phyloP scores from a whole-genome alignment of 1,140 invertebrate genomes.

The Calosoma granatense region DNA sequence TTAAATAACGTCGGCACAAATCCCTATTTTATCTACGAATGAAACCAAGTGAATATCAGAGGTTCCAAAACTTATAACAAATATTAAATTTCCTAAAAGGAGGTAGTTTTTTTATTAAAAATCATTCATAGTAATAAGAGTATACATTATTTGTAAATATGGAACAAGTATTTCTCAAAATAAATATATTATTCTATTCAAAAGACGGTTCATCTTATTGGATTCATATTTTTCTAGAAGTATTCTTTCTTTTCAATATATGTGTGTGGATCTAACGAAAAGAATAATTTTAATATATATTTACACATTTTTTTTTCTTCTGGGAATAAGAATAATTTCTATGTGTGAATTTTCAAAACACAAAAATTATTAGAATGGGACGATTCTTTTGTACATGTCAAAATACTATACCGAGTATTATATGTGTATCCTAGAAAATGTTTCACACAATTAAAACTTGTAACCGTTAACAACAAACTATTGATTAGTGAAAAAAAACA shows the following conservation, averaged over 20 bases:
- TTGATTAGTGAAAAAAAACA: no score
- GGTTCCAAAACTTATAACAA: no score
- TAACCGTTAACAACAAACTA: no score
- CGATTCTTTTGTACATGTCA: background rate
- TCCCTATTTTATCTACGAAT: no score
- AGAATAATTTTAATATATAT: background rate
- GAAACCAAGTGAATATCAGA: no score
- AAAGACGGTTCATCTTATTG: background rate
- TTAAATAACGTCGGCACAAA: no score
- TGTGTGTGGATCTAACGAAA: background rate
- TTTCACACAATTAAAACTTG: no score
- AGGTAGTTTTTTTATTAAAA: constrained; percentile 8
- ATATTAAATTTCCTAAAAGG: background rate
- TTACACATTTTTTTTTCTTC: background rate
- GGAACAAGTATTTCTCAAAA: constrained; percentile 3
- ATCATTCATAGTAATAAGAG: background rate
- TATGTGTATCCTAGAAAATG: no score
- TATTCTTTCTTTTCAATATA: no score
- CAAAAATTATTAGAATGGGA: background rate
- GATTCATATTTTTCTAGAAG: background rate
- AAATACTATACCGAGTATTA: no score
- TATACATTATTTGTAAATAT: constrained; percentile 7
- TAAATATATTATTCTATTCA: constrained; percentile 3
- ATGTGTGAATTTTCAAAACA: no score
- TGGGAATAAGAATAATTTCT: background rate